Base-by-base conservation (phyloP, 2,888 invertebrate genomes). In the Beris chalybata region DNA sequence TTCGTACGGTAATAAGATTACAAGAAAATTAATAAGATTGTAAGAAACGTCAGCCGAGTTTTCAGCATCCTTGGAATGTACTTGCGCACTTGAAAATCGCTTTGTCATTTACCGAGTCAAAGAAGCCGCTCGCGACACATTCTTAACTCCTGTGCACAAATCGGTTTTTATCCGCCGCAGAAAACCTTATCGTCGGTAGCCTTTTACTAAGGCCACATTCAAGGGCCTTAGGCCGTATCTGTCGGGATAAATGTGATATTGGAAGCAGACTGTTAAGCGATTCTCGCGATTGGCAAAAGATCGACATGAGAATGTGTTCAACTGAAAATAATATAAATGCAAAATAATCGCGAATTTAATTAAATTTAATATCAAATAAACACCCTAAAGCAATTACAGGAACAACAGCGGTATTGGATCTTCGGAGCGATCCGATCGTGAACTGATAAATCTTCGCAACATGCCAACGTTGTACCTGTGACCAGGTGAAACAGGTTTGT, bases 331-430 rank as follows among this genome's bases (percentile, higher is more conserved):
- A 64, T 64, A 57, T 43, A 65, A 65, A 68, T 66, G 63, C 66
- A 53, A 63, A 57, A 29, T 48, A 69, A 65, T 69, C 58, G 64
- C 31, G 47, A 64, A 58, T 66, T 66, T 69, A 69, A 69, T 69
- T 69, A 69, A 69, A 69, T 66, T 69, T 66, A 66, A 66, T 69
- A 69, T 66, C 64, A 64, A 66, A 69, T 66, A 64, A 66, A 66
- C 64, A 69, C 68, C 68, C 66, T 59, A 43, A 55, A 47, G 59
- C 64, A 66, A 66, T 66, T 68, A 66, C 43, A 59, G 13, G 29
- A 54, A 54, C 38, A 30, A n/a, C 54, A 54, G 12, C 38, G 3
- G 3, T 38, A 38, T 38, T 38, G 38, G 38, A 38, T 38, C 54
- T 48, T 57, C 15, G n/a, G 9, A 31, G 9, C 47, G 9, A 47